Base-by-base conservation (phyloP, 2,888 invertebrate species). In the Notodonta ziczac region DNA sequence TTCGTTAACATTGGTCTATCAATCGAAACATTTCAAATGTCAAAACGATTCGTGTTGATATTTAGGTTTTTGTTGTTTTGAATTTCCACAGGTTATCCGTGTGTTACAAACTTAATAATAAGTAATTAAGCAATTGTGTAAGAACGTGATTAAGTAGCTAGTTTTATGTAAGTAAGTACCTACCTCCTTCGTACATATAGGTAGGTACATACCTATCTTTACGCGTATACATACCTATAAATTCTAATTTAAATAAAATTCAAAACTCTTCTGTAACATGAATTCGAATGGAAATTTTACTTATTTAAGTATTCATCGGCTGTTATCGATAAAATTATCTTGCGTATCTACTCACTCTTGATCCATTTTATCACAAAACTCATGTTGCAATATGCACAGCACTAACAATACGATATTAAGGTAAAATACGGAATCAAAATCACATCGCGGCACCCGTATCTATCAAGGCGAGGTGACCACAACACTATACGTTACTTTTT, bases 401-500 rank as follows among this genome's bases (percentile, higher is more conserved):
- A 44, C 12, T 1, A 16, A 44, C 16, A 24, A 16, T 8, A 55
- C 9, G 40, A n/a, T n/a, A n/a, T n/a, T 7, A 3, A 40, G 2
- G 12, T 44, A 44, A 56, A 24, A 56, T 24, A 42, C 42, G 53
- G 39, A 39, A 53, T 16, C 5, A 53, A 53, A 53, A 35, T 35
- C 24, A 12, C 42, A 24, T 56, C 46, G 16, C 35, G 16, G 5
- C 6, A 57, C 6, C 10, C 57, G 44, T 44, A 44, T 44, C 39
- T 32, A 13, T 44, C 55, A 59, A 62, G 58, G 66, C 68, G 64
- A 62, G 65, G 57, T 70, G 76, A 72, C 74, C 70, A 77, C 73
- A 68, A 72, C 72, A 77, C 80, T 80, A 78, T 71, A 54, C 63
- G 44, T 66, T 24, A 24, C 24, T 78, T 78, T 75, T 80, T 72